Conservation (phyloP, 2,797 vertebrate genomes). For the Microctenopoma stevenorrisi region DNA sequence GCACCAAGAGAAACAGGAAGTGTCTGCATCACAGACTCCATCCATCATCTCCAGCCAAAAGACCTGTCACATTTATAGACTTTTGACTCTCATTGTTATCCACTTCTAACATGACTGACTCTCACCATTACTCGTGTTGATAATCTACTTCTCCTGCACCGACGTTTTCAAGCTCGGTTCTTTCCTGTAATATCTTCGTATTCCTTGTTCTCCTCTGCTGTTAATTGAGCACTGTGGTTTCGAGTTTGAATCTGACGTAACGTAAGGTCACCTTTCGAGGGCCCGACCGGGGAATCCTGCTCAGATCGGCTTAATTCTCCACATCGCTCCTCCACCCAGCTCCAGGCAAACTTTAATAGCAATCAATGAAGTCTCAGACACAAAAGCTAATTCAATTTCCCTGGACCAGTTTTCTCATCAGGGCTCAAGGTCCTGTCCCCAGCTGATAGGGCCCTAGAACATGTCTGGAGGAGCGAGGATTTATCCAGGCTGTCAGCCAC, state of each 20-base stretch:
- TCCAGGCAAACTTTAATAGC: constrained; percentile 76
- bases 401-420: constrained; percentile 79
- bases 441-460: constrained; percentile 79
- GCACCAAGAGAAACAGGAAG: constrained; percentile 80
- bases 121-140: constrained; percentile 47
- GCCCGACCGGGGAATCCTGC: constrained; percentile 27
- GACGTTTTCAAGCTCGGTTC: not conserved
- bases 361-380: constrained; percentile 81
- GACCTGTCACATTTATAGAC: constrained; percentile 79
- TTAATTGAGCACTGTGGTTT: constrained; percentile 17
- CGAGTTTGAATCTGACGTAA: constrained; percentile 40
- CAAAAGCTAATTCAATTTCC: constrained; percentile 84
- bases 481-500: constrained; percentile 72
- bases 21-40: constrained; percentile 80
- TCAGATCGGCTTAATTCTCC: constrained; percentile 71
- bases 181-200: not conserved
- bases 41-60: constrained; percentile 80
- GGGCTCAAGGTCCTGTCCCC: constrained; percentile 79
- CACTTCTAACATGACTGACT: constrained; percentile 66
- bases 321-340: constrained; percentile 59
- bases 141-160: constrained; percentile 4
- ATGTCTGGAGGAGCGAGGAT: constrained; percentile 75
- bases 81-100: constrained; percentile 77
- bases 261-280: constrained; percentile 38
- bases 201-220: not conserved